A percentile compares a stretch with the other conserved stretches of the same genome.
These are phyloP conservation scores for Therioaphis trifolii DNA, from an alignment of 2,888 invertebrate species.

Conservation along the genomic window DNA sequence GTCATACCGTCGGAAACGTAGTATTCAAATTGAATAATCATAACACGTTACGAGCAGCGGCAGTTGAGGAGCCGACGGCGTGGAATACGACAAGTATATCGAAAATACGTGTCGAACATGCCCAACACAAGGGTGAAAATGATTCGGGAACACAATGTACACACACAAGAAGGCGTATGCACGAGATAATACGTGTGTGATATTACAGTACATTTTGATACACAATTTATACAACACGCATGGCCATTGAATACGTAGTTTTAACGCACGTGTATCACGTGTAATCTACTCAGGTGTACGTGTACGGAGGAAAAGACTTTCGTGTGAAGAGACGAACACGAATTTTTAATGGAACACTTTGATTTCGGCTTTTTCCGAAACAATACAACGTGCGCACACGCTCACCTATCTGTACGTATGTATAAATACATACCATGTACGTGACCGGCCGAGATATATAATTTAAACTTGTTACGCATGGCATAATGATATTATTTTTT, in stretches of 20 bases:
- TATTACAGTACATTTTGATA: background rate
- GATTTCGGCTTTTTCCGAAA: background rate
- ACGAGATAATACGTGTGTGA: background rate
- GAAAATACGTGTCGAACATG: background rate
- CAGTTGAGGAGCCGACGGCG: background rate
- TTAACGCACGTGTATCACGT: too few species aligned
- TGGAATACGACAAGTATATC: background rate
- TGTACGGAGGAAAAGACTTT: background rate
- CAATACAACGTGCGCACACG: background rate
- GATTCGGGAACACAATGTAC: background rate
- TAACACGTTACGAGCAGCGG: background rate
- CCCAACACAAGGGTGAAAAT: background rate
- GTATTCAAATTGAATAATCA: background rate
- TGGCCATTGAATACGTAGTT: too few species aligned
- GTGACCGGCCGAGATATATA: slow-evolving; percentile 20
- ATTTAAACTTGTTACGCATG: background rate
- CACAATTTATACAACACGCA: too few species aligned
- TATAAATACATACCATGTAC: background rate
- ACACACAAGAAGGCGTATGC: background rate
- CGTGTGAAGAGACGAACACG: background rate
- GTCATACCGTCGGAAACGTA: background rate
- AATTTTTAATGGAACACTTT: background rate
- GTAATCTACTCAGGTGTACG: background rate
- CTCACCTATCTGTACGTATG: background rate
- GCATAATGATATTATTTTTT: slow-evolving; percentile 29